Percentiles rank a stretch among this genome's conserved stretches.
phyloP scores from a whole-genome alignment of 2,797 vertebrate species.

The Podargus strigoides region DNA sequence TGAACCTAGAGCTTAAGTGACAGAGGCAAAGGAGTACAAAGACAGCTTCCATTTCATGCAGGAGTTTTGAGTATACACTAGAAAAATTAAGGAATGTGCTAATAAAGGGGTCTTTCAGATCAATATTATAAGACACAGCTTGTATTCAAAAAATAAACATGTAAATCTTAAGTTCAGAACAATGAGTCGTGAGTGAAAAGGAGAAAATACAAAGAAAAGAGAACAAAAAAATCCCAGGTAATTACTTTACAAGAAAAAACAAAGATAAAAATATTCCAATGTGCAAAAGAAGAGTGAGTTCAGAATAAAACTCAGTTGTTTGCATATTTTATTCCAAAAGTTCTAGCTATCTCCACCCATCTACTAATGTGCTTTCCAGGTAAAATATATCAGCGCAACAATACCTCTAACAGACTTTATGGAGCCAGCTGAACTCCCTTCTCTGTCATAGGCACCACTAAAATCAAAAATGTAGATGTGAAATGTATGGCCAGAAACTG shows the following conservation, averaged over 20 bases:
- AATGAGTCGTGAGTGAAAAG: not conserved
- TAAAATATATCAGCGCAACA: slow-evolving; percentile 20
- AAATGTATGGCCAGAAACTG: not conserved
- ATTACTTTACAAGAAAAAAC: not conserved
- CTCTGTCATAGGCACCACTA: not conserved
- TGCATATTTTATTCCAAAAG: not conserved
- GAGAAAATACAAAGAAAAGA: not conserved
- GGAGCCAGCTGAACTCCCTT: not conserved
- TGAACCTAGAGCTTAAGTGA: not conserved
- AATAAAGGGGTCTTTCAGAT: not conserved
- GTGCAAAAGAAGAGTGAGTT: not conserved
- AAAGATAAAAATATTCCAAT: not conserved
- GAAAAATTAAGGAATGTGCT: not conserved
- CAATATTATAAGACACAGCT: not conserved
- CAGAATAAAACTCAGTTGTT: not conserved
- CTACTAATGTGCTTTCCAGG: slow-evolving; percentile 51
- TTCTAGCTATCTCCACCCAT: slow-evolving; percentile 24
- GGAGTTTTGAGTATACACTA: not conserved
- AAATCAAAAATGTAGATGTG: not conserved
- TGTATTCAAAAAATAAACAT: not conserved
- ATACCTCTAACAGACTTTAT: not conserved
- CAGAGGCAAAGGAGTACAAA: not conserved
- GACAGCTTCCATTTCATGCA: not conserved
- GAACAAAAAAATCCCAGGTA: not conserved
- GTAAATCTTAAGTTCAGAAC: not conserved